Evolutionary conservation across 2,797 vertebrate species (phyloP).

Genomic region (Brotula barbata): DNA sequence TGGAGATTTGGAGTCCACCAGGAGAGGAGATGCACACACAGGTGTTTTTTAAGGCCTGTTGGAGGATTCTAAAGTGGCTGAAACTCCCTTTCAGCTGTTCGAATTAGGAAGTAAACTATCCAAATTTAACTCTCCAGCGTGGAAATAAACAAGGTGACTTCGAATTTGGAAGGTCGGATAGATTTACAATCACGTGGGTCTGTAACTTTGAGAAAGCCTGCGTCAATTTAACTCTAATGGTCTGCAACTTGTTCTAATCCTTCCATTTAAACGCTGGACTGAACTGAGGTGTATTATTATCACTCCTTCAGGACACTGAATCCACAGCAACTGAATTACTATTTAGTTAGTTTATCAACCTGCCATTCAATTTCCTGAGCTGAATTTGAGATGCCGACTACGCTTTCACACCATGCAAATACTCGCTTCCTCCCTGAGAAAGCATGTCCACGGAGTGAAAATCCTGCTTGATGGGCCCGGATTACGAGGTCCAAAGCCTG

Average conservation of each 20-base stretch:
- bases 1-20: too few species aligned
- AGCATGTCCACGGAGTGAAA: constrained; percentile 58
- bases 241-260: not conserved
- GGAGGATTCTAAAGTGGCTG: too few species aligned
- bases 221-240: too few species aligned
- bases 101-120: too few species aligned
- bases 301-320: constrained; percentile 27
- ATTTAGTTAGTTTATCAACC: constrained; percentile 49
- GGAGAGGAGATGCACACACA: too few species aligned
- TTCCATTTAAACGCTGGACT: constrained; percentile 10
- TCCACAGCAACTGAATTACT: constrained; percentile 45
- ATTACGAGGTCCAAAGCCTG: constrained; percentile 66
- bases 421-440: constrained; percentile 53
- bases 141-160: too few species aligned
- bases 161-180: too few species aligned
- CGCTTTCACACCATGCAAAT: constrained; percentile 51
- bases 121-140: too few species aligned
- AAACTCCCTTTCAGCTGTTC: too few species aligned
- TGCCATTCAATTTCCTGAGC: constrained; percentile 54
- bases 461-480: constrained; percentile 59
- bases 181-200: too few species aligned
- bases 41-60: too few species aligned
- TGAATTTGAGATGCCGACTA: constrained; percentile 44
- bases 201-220: too few species aligned
- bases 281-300: constrained; percentile 24